phyloP scores from a whole-genome alignment of 2,888 invertebrate species.

The Lysandra bellargus region DNA sequence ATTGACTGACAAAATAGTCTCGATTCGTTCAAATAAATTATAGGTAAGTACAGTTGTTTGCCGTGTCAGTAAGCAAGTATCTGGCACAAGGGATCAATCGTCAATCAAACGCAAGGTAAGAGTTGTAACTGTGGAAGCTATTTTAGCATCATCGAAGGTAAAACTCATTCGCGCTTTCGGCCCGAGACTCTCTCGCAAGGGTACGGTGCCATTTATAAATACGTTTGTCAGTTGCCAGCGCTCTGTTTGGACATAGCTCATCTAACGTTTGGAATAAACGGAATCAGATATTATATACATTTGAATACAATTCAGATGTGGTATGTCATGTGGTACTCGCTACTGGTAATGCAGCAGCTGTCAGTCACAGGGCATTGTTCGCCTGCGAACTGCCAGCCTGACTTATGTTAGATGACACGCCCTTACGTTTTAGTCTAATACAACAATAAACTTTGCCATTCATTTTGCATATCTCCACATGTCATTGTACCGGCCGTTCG shows the following conservation, averaged over 20 bases:
- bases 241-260: constrained; percentile 45
- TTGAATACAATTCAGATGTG: constrained; percentile 45
- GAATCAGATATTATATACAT: constrained; percentile 40
- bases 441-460: constrained; percentile 50
- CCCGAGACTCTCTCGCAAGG: constrained; percentile 74
- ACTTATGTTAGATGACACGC: constrained; percentile 44
- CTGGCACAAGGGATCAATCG: constrained; percentile 80
- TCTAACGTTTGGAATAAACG: constrained; percentile 42
- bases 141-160: constrained; percentile 80
- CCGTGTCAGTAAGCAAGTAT: constrained; percentile 70
- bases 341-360: constrained; percentile 41
- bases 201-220: constrained; percentile 75
- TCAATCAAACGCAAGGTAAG: constrained; percentile 81
- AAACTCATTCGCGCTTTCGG: constrained; percentile 78
- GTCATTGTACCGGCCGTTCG: constrained; percentile 34
- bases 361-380: constrained; percentile 42
- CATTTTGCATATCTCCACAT: constrained; percentile 45
- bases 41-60: constrained; percentile 53
- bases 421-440: constrained; percentile 55
- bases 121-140: constrained; percentile 73
- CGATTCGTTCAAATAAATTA: constrained; percentile 41
- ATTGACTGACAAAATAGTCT: constrained; percentile 34
- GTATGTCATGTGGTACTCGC: constrained; percentile 38
- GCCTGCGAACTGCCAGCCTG: constrained; percentile 43
- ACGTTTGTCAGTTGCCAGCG: constrained; percentile 70